Conservation (phyloP, 2,113 vertebrate genomes). For the Hemiscyllium ocellatum region DNA sequence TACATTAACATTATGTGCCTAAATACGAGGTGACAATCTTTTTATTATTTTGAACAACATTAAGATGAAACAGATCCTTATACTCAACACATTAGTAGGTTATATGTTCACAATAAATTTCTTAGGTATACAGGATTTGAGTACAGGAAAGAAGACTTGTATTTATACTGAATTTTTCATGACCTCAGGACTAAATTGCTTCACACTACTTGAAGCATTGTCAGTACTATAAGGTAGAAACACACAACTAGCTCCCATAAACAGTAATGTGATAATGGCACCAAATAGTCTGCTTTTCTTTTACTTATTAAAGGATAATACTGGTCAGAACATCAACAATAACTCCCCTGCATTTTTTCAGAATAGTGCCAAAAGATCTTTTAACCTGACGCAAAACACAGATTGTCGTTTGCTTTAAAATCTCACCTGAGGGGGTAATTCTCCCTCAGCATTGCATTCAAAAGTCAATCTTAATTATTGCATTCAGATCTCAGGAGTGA, state of each 20-base stretch:
- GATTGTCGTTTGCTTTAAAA: neutral
- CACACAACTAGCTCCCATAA: neutral
- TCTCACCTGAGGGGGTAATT: neutral
- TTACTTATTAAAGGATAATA: neutral
- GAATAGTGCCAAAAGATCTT: neutral
- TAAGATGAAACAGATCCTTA: neutral
- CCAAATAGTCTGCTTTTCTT: neutral
- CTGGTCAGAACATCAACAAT: neutral
- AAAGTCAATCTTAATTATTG: neutral
- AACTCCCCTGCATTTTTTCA: neutral
- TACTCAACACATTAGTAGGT: neutral
- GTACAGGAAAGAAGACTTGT: neutral
- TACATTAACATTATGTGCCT: too few species aligned
- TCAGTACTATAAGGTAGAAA: neutral
- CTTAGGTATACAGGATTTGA: neutral
- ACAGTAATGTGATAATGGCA: neutral
- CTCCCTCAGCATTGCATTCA: neutral
- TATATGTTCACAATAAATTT: neutral
- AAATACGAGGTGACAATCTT: neutral
- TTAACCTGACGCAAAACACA: neutral
- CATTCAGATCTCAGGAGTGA: neutral
- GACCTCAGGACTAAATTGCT: neutral
- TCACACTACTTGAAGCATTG: neutral
- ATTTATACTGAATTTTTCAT: neutral
- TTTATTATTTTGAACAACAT: neutral